Evolutionary conservation across 2,797 vertebrate species (phyloP).

Genomic region (Pseudochirops corinnae): DNA sequence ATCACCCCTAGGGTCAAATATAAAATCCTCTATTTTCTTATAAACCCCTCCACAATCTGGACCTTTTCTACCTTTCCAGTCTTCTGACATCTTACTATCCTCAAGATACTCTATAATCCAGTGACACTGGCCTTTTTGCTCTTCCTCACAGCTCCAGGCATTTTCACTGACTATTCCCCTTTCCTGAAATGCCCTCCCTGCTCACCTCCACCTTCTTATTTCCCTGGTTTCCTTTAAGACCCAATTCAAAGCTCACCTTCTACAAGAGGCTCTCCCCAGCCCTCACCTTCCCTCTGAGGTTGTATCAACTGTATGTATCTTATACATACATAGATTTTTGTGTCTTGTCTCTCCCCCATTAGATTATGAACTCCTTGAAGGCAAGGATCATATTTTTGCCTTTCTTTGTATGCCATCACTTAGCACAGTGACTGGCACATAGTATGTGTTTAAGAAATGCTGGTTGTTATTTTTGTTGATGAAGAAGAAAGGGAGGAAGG

Average conservation of each 20-base stretch:
- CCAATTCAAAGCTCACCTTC: neutral
- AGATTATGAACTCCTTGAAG: neutral
- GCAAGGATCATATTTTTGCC: neutral
- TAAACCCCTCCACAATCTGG: neutral
- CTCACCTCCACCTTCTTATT: neutral
- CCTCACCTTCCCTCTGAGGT: neutral
- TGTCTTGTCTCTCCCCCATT: neutral
- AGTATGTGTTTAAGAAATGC: neutral
- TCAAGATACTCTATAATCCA: neutral
- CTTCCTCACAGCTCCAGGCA: neutral
- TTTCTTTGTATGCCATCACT: neutral
- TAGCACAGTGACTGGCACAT: neutral
- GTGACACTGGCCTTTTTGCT: neutral
- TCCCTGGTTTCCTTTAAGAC: neutral
- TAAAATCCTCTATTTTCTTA: neutral
- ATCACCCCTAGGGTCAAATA: neutral
- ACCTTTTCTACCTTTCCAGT: neutral
- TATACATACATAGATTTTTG: neutral
- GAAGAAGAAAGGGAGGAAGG: neutral
- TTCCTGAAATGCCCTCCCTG: neutral
- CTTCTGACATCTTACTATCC: neutral
- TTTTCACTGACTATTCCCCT: neutral
- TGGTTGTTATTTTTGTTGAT: neutral
- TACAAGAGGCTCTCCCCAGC: neutral
- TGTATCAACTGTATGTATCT: neutral